These are phyloP conservation scores for Leptopterna dolabrata DNA, from an alignment of 2,888 invertebrate genomes.

Conservation along the genomic window DNA sequence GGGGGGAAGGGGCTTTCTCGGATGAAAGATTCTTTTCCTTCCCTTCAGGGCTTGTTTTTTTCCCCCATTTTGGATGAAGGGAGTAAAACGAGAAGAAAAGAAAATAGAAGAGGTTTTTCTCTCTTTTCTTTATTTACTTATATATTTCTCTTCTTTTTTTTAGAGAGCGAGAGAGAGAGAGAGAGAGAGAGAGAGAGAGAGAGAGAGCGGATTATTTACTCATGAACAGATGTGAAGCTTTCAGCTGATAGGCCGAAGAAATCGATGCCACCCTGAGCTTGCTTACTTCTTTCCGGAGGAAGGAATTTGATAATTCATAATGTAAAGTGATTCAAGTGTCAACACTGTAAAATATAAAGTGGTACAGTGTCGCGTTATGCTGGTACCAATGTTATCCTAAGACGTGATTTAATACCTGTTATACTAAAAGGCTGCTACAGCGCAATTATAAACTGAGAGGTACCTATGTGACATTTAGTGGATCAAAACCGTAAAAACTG, in stretches of 20 bases:
- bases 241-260: neutral
- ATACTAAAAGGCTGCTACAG: no score
- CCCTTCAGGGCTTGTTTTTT: neutral
- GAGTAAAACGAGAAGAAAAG: neutral
- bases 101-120: neutral
- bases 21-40: constrained; percentile 42
- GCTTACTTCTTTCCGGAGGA: neutral
- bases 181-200: no score
- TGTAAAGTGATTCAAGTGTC: no score
- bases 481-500: no score
- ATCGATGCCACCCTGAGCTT: neutral
- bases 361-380: no score
- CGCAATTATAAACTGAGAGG: no score
- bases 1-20: constrained; percentile 29
- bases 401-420: no score
- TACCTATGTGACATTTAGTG: no score
- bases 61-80: neutral
- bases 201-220: constrained; percentile 25
- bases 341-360: no score
- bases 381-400: no score
- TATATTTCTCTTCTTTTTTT: neutral
- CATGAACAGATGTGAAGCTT: neutral
- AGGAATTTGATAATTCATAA: neutral
- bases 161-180: no score
- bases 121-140: neutral